Evolutionary conservation across 2,797 vertebrate genomes (phyloP).

Genomic region (Leptodactylus fallax): DNA sequence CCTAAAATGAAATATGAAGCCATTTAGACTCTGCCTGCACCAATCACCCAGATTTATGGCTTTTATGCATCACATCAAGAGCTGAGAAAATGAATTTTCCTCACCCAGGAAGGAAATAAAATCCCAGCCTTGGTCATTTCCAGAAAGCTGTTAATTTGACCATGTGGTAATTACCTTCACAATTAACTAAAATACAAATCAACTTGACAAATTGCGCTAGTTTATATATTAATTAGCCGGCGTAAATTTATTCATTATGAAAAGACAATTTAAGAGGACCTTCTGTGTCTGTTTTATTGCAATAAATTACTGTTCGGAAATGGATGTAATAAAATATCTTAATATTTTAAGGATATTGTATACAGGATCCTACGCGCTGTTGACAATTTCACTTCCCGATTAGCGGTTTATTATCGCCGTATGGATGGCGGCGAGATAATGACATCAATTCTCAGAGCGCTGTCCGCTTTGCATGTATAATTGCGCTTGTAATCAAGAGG

Average conservation of each 20-base stretch:
- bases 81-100: conserved; percentile 93
- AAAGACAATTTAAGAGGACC: conserved; percentile 91
- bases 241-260: conserved; percentile 96
- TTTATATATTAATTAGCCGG: conserved; percentile 98
- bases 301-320: conserved; percentile 86
- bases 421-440: conserved; percentile 26
- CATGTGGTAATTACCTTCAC: conserved; percentile 97
- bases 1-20: conserved; percentile 98
- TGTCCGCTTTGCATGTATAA: conserved; percentile 46
- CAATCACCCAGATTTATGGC: conserved; percentile 97
- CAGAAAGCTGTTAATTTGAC: conserved; percentile 96
- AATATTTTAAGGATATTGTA: conserved; percentile 70
- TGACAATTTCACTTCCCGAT: conserved; percentile 72
- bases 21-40: conserved; percentile 97
- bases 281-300: conserved; percentile 87
- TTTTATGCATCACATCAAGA: conserved; percentile 96
- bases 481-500: conserved; percentile 4
- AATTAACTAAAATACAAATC: conserved; percentile 99
- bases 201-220: conserved; percentile 95
- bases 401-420: conserved; percentile 66
- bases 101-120: conserved; percentile 90
- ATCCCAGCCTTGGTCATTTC: conserved; percentile 88
- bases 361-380: conserved; percentile 58
- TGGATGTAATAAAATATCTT: conserved; percentile 75
- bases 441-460: conserved; percentile 44